Base-by-base conservation (phyloP, 2,888 invertebrate species). In the Coenonympha arcania region DNA sequence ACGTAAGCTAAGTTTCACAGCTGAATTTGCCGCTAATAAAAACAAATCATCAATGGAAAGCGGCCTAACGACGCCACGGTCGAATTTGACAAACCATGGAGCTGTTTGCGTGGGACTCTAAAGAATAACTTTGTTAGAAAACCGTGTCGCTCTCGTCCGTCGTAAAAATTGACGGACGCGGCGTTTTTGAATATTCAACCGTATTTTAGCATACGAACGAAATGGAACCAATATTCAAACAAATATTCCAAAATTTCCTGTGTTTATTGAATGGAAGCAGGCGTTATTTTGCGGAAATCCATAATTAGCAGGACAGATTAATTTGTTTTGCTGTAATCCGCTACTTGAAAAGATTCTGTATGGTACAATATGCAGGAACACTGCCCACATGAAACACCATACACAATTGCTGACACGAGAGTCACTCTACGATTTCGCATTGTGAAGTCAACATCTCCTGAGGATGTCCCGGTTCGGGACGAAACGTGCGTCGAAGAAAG, bases 41-140 rank as follows among this genome's bases (percentile, higher is more conserved):
- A 80, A 74, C 71, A 72, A 79, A 78, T 82, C 73, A 77, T 67
- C 60, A 62, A 40, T 68, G 73, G 75, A 73, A 68, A 69, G 68
- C 61, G 56, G 61, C 62, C 69, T 73, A 73, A 76, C 73, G 73
- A 74, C 61, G 65, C 61, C 62, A 62, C 57, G 60, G 64, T 62
- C 57, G 71, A 73, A 76, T 76, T 73, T 72, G 76, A 72, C 71
- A 75, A 75, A 73, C 71, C 66, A 60, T 66, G 66, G 57, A 64
- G 60, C 61, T 62, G 63, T 52, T 57, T 45, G 50, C 53, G 46
- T 56, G 50, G 63, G 70, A 71, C 61, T 71, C 61, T 54, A 54
- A 57, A 58, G 62, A 63, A 69, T 65, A 73, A 71, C 72, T 71
- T 73, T 63, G 68, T 71, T 75, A 68, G 63, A 59, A 52, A 75